phyloP scores from a whole-genome alignment of 1,140 invertebrate genomes.

The Probaryconus sp. region DNA sequence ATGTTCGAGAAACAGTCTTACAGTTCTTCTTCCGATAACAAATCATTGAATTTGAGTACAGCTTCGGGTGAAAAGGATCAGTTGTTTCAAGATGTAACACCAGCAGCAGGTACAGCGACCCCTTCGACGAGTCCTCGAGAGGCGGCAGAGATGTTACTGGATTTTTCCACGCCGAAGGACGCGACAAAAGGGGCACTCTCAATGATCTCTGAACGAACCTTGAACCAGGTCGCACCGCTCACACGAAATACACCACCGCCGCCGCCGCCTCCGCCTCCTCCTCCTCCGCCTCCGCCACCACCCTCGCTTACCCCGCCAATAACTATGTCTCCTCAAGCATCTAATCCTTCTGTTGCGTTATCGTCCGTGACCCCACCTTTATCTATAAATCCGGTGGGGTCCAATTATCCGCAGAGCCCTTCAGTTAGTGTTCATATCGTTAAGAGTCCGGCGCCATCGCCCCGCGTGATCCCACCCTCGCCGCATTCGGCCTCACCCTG shows the following conservation, averaged over 20 bases:
- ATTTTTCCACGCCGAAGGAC: slow-evolving; percentile 82
- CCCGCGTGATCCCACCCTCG: slow-evolving; percentile 82
- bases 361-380: slow-evolving; percentile 7
- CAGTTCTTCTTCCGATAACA: slow-evolving; percentile 39
- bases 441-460: slow-evolving; percentile 87
- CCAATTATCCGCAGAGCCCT: slow-evolving; percentile 80
- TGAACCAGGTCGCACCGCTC: slow-evolving; percentile 77
- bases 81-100: slow-evolving; percentile 47
- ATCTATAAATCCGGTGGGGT: slow-evolving; percentile 8
- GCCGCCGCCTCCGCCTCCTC: slow-evolving; percentile 13
- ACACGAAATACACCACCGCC: slow-evolving; percentile 76
- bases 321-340: neutral
- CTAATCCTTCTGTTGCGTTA: neutral
- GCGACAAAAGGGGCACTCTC: slow-evolving; percentile 48
- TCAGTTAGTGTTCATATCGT: slow-evolving; percentile 87
- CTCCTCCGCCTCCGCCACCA: slow-evolving; percentile 24
- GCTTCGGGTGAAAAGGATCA: slow-evolving; percentile 70
- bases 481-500: slow-evolving; percentile 88
- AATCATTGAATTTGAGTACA: slow-evolving; percentile 73
- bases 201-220: slow-evolving; percentile 71
- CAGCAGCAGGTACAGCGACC: slow-evolving; percentile 30
- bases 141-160: slow-evolving; percentile 81
- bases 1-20: slow-evolving; percentile 33
- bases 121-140: slow-evolving; percentile 76
- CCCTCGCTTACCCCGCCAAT: slow-evolving; percentile 6